Evolutionary conservation across 2,113 vertebrate genomes (phyloP), one percentile per base, ranked within the genome.

Genomic region (Sclerurus mexicanus): DNA sequence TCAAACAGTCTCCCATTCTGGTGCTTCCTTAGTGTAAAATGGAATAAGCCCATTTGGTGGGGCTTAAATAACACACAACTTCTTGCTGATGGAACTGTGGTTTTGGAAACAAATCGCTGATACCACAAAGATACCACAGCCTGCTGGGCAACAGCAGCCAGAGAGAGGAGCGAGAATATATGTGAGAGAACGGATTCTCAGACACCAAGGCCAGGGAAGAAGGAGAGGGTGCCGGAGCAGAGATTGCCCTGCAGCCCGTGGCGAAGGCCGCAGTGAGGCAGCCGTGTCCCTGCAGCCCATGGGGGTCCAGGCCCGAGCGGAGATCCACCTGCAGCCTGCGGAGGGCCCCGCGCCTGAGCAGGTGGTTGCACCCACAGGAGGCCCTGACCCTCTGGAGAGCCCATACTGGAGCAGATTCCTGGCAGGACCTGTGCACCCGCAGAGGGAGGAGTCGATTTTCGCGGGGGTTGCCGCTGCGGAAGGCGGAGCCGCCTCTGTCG

Each of bases 401-500:
- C 39, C 6, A 24, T 6, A 13, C 37, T 46, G 62, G 16, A 46
- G 33, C 14, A 60, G n/a, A 15, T 5, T 75, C 46, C 33, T 10
- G 33, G 44, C 40, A 52, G 15, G 21, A 60, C 23, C 37, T 30
- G 21, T 18, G 33, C 23, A 39, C 23, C 19, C 33, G 25, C 7
- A 15, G 20, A 44, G 14, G 14, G 30, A 44, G 27, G 2, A 20
- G 7, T 7, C 18, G 22, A 4, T 22, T 59, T 6, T 44, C 3
- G 4, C 22, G 31, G 42, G 5, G 42, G 31, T 18, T 1, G 4
- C 19, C 23, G 39, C 47, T 6, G 17, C 4, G 5, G 14, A 55
- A 7, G 6, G 40, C 40, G 7, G 15, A 52, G 33, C 28, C 6
- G 25, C 1, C 10, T 3, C 3, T 17, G 3, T 19, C 8, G 3